Evolutionary conservation across 2,888 invertebrate genomes (phyloP).

Genomic region (Cataglyphis rosenhaueri): DNA sequence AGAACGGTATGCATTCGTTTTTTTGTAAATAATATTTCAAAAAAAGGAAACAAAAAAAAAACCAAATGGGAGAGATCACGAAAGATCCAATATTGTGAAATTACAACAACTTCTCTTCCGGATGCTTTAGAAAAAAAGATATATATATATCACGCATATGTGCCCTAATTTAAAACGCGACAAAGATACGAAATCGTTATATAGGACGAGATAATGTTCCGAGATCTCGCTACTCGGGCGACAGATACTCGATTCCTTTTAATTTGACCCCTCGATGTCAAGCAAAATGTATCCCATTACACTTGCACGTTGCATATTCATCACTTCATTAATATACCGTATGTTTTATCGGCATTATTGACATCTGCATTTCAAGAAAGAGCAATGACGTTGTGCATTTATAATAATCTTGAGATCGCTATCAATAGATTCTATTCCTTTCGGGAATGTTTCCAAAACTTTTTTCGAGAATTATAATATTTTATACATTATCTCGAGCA

Average conservation of each 20-base stretch:
- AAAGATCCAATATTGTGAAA: neutral
- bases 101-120: neutral
- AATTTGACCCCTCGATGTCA: neutral
- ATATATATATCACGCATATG: neutral
- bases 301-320: slow-evolving; percentile 32
- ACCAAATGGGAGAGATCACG: neutral
- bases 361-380: slow-evolving; percentile 14
- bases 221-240: neutral
- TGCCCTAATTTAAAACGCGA: neutral
- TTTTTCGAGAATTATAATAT: neutral
- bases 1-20: slow-evolving; percentile 56
- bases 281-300: neutral
- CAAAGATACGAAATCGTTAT: neutral
- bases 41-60: neutral
- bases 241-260: neutral
- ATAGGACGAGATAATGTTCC: neutral
- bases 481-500: neutral
- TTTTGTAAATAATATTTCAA: neutral
- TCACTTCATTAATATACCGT: slow-evolving; percentile 15
- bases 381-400: neutral
- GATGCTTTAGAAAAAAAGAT: neutral
- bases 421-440: neutral
- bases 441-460: neutral
- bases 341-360: neutral
- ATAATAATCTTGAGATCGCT: neutral